Percentiles rank a stretch among this genome's conserved stretches.
Conservation (phyloP, 1,140 invertebrate genomes). For the Cheumatopsyche charites region DNA sequence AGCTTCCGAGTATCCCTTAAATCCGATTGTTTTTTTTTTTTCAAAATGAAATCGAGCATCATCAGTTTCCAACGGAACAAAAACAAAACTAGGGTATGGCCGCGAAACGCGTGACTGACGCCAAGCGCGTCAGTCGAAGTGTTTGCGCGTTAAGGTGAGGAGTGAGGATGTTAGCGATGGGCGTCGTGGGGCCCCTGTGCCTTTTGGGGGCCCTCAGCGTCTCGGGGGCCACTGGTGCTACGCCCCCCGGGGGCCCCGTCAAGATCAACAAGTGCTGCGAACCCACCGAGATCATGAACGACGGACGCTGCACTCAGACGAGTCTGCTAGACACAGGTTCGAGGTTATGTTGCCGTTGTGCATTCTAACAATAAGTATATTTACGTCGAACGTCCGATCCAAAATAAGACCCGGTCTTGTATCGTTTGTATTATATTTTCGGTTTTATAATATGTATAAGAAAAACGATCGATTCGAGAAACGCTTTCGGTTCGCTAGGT, state of each 20-base stretch:
- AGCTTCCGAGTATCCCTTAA: no score
- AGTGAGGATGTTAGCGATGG: background rate
- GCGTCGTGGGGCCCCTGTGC: conserved; percentile 2
- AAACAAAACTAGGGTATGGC: no score
- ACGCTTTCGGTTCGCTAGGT: no score
- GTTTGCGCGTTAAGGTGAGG: background rate
- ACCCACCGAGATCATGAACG: conserved; percentile 71
- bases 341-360: background rate
- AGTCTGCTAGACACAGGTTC: conserved; percentile 64
- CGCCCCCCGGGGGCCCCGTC: conserved; percentile 44
- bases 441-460: no score
- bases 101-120: background rate
- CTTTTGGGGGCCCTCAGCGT: background rate
- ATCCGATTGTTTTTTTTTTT: no score
- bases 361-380: no score
- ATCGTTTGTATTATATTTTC: no score
- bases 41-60: background rate
- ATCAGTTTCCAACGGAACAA: no score
- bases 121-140: no score
- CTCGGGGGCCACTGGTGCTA: background rate
- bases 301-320: conserved; percentile 66
- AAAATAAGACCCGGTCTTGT: no score
- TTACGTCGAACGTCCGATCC: no score
- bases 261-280: conserved; percentile 80
- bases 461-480: no score